These are phyloP conservation scores for Harmothoe impar DNA, from an alignment of 2,888 invertebrate species.

Conservation along the genomic window DNA sequence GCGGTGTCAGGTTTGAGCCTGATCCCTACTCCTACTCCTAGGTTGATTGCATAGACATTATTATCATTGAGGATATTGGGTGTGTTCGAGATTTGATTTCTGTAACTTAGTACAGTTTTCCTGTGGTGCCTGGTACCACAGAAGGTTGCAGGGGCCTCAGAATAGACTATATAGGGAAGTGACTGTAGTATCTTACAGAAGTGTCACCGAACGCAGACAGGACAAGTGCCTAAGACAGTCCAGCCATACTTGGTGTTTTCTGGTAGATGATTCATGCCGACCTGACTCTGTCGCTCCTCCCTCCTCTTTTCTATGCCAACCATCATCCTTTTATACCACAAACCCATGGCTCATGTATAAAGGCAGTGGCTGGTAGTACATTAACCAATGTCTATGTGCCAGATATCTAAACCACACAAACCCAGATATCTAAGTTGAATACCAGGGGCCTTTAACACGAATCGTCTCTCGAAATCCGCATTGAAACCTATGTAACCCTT, in stretches of 20 bases:
- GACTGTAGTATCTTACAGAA: too few species aligned
- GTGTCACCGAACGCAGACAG: neutral
- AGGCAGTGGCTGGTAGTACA: neutral
- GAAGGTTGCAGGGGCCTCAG: too few species aligned
- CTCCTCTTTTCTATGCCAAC: neutral
- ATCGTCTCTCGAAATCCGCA: neutral
- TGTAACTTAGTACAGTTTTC: too few species aligned
- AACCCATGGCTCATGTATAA: neutral
- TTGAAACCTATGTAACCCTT: neutral
- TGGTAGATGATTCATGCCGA: neutral
- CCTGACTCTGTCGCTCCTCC: neutral
- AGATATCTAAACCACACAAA: neutral
- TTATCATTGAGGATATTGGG: neutral
- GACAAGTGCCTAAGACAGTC: slow-evolving; percentile 14
- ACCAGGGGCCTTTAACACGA: neutral
- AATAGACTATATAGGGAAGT: too few species aligned
- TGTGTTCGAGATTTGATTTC: neutral
- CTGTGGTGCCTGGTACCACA: too few species aligned
- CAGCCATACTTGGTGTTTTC: neutral
- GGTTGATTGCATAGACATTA: neutral
- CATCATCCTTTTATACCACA: neutral
- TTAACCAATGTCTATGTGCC: neutral
- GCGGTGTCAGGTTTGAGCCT: neutral
- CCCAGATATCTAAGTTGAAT: neutral
- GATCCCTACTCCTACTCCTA: neutral